Evolutionary conservation across 2,888 invertebrate species (phyloP), one percentile per base, ranked within the genome.

Genomic region (Hybos culiciformis): DNA sequence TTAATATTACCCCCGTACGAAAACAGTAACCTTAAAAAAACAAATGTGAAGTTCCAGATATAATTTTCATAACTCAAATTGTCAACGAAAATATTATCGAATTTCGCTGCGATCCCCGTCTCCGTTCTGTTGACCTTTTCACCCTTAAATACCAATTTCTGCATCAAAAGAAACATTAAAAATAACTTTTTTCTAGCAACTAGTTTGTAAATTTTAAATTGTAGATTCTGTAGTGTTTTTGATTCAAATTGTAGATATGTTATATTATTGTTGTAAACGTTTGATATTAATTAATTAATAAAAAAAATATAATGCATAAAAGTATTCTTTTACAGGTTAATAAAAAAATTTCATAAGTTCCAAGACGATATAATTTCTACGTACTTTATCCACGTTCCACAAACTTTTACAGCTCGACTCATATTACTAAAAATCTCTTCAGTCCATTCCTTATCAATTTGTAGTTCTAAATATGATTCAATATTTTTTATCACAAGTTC

Each of bases 331-430:
- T 21, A 23, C 8, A 14, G 2, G 3, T 14, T 23, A 12, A 6
- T 17, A 32, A 17, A 9, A 14, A 9, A 32, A 2, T 17, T 32
- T 3, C 17, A 32, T 12, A 31, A 36, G 12, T 36, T 37, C 14
- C 18, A 15, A 24, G 11, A 24, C 2, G 4, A 38, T n/a, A 4
- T 23, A 75, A 53, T 75, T 64, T 49, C 4, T 20, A 43, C 56
- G 46, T 48, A 64, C 63, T 76, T 74, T 23, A 80, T 71, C 82
- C 82, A 83, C 38, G 72, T 68, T 29, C 67, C 67, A 11, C 71
- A 69, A 56, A 75, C 75, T 52, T 71, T 69, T 4, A 71, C 68
- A 3, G 74, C 72, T 48, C 74, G 70, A 26, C 67, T 61, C 59
- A 73, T 69, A 18, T 72, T 72, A 45, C 64, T 69, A 49, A 70